A percentile compares a stretch with the other conserved stretches of the same genome.
phyloP scores from a whole-genome alignment of 2,797 vertebrate species.

The Tympanoctomys barrerae region DNA sequence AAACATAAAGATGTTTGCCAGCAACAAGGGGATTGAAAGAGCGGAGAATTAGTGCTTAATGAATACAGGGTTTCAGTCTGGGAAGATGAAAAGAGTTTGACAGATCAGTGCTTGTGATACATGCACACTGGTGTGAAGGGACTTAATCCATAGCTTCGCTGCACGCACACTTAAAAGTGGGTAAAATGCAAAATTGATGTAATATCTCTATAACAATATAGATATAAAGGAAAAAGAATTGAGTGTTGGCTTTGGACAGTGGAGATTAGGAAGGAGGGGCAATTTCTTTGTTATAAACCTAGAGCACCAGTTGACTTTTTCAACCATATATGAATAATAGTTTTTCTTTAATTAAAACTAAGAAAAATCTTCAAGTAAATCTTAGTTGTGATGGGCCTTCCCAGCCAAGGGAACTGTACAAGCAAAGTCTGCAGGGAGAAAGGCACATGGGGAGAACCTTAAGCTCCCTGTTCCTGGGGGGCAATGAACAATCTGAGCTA shows the following conservation, averaged over 20 bases:
- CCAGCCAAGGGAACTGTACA: not conserved
- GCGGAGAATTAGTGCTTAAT: not conserved
- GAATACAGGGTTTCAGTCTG: not conserved
- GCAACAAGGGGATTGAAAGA: not conserved
- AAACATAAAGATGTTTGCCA: not conserved
- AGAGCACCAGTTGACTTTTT: not conserved
- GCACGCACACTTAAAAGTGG: not conserved
- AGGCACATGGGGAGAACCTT: not conserved
- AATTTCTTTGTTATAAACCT: not conserved
- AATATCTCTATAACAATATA: too few relatives aligned
- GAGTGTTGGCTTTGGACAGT: not conserved
- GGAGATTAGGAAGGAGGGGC: not conserved
- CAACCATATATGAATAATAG: not conserved
- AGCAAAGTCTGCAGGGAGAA: not conserved
- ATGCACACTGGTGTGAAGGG: not conserved
- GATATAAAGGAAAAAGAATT: not conserved
- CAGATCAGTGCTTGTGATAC: not conserved
- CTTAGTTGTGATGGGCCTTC: not conserved
- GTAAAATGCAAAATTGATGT: not conserved
- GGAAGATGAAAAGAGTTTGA: not conserved
- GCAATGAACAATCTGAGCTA: not conserved
- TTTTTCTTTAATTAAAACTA: not conserved
- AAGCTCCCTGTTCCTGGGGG: not conserved
- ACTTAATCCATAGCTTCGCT: not conserved
- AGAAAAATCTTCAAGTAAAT: not conserved